Conservation (phyloP, 2,797 vertebrate species). For the Hydrocynus forskahlii region DNA sequence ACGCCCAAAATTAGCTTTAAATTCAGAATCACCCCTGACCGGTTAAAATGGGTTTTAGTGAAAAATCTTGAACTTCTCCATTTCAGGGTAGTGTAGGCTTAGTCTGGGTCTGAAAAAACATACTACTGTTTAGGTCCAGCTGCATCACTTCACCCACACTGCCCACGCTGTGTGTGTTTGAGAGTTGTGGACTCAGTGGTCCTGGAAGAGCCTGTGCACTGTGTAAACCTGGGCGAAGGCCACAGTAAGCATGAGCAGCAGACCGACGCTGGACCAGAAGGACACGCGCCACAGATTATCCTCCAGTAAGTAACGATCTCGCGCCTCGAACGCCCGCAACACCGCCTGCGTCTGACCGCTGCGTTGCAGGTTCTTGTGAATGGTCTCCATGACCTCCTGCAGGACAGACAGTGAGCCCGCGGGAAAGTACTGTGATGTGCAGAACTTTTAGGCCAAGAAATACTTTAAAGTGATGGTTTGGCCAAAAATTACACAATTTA, state of each 20-base stretch:
- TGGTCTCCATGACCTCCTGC: constrained; percentile 80
- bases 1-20: too few species aligned
- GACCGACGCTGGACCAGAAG: constrained; percentile 86
- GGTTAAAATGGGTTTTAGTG: neutral
- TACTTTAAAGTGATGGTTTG: too few species aligned
- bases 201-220: constrained; percentile 82
- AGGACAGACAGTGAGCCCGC: neutral
- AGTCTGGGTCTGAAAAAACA: neutral
- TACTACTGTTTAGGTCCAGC: neutral
- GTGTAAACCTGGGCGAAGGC: constrained; percentile 82
- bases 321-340: constrained; percentile 83
- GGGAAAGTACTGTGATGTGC: neutral
- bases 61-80: neutral
- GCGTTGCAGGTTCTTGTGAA: constrained; percentile 78
- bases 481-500: too few species aligned
- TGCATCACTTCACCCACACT: neutral
- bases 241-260: constrained; percentile 82
- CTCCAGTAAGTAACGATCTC: constrained; percentile 88
- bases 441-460: too few species aligned
- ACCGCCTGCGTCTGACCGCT: constrained; percentile 79
- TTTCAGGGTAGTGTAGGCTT: neutral
- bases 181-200: constrained; percentile 73
- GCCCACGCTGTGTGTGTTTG: neutral
- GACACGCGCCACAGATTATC: constrained; percentile 86
- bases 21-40: neutral